Evolutionary conservation across 2,797 vertebrate genomes (phyloP).

Genomic region (Diglossa cyanea): DNA sequence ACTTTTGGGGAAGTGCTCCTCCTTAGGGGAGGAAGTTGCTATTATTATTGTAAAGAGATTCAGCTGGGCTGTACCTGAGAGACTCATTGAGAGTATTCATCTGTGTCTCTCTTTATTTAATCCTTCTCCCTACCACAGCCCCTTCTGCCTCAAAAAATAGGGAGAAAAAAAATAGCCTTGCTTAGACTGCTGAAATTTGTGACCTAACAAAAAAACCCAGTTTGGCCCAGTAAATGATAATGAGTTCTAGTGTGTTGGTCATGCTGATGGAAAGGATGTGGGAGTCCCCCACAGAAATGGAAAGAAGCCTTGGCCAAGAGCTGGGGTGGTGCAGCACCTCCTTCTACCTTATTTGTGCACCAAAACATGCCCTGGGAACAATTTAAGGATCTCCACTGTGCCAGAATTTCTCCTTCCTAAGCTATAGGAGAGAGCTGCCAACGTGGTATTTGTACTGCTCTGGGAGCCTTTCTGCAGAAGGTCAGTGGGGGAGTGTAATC

Average conservation of each 20-base stretch:
- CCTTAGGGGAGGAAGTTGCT: neutral
- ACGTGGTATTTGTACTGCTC: neutral
- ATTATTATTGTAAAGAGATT: neutral
- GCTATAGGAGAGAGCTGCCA: neutral
- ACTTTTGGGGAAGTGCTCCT: neutral
- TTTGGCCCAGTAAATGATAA: neutral
- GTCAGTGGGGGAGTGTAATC: constrained; percentile 74
- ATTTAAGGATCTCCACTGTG: neutral
- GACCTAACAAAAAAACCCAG: neutral
- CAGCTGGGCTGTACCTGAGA: neutral
- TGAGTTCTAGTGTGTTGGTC: neutral
- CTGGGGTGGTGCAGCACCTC: neutral
- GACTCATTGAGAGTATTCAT: neutral
- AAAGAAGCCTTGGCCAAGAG: neutral
- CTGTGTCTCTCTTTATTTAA: neutral
- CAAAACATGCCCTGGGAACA: neutral
- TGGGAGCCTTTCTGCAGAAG: constrained; percentile 64
- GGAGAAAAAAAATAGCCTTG: neutral
- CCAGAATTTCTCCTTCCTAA: neutral
- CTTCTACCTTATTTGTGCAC: neutral
- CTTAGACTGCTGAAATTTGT: neutral
- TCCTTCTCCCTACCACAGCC: neutral
- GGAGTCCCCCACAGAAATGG: neutral
- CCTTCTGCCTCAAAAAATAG: neutral
- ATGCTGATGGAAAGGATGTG: neutral